phyloP scores from a whole-genome alignment of 2,113 vertebrate species.

The Notothenia coriiceps region DNA sequence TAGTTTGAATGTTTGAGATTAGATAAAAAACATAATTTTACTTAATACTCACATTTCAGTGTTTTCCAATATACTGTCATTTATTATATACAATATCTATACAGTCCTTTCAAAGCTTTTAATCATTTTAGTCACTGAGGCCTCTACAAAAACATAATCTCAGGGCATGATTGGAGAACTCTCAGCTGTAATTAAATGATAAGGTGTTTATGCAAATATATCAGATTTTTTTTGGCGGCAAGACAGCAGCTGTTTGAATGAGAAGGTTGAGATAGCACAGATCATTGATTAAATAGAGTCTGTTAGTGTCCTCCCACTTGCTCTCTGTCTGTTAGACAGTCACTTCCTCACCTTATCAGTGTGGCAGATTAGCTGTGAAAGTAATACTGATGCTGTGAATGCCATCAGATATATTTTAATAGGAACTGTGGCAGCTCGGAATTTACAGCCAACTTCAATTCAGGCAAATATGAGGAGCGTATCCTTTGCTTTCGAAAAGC shows the following conservation, averaged over 20 bases:
- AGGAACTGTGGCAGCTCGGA: slow-evolving; percentile 41
- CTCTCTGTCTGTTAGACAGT: slow-evolving; percentile 69
- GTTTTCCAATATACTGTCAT: not conserved
- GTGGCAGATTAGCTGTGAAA: slow-evolving; percentile 71
- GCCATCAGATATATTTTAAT: slow-evolving; percentile 72
- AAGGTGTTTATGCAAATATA: slow-evolving; percentile 79
- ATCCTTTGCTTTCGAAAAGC: slow-evolving; percentile 39
- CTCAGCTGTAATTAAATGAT: slow-evolving; percentile 79
- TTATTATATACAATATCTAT: not conserved
- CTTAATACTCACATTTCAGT: not conserved
- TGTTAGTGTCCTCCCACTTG: slow-evolving; percentile 66
- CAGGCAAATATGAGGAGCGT: slow-evolving; percentile 11
- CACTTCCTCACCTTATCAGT: slow-evolving; percentile 69
- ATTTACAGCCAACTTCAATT: slow-evolving; percentile 39
- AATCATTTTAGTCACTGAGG: slow-evolving; percentile 48
- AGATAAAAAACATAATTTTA: not conserved
- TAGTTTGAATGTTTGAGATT: no score
- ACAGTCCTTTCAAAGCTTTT: slow-evolving; percentile 29
- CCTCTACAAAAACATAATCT: slow-evolving; percentile 63
- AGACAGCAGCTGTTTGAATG: slow-evolving; percentile 63
- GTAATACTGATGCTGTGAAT: slow-evolving; percentile 64
- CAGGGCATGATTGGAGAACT: slow-evolving; percentile 62
- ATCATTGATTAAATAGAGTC: slow-evolving; percentile 72
- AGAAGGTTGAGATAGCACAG: slow-evolving; percentile 52
- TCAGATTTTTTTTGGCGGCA: slow-evolving; percentile 68